Evolutionary conservation across 2,113 vertebrate species (phyloP).

Genomic region (Pedetes capensis): DNA sequence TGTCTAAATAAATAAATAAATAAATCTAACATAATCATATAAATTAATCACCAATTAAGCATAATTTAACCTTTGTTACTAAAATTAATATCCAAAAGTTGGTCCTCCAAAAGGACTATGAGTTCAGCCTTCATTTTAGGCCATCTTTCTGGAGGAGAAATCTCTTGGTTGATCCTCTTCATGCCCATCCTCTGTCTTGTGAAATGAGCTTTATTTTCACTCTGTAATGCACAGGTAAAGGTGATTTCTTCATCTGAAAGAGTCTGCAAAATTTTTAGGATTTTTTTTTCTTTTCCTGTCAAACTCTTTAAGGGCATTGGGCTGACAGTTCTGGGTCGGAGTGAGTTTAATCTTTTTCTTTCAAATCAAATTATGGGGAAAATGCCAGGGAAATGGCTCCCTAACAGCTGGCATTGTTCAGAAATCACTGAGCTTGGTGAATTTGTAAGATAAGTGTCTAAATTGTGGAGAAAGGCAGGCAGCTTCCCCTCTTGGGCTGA

Average conservation of each 20-base stretch:
- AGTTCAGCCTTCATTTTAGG: not conserved
- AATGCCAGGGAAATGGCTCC: slow-evolving; percentile 76
- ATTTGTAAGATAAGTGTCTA: slow-evolving; percentile 80
- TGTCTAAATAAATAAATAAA: too few species aligned
- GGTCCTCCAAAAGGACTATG: not conserved
- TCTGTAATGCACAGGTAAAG: not conserved
- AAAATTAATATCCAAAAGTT: not conserved
- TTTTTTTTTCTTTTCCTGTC: slow-evolving; percentile 41
- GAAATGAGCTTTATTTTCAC: not conserved
- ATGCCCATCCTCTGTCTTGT: not conserved
- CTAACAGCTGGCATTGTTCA: slow-evolving; percentile 78
- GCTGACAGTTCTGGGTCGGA: slow-evolving; percentile 73
- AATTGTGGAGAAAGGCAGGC: slow-evolving; percentile 70
- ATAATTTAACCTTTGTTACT: not conserved
- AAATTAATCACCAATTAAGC: not conserved
- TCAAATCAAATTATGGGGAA: slow-evolving; percentile 80
- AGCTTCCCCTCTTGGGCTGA: slow-evolving; percentile 68
- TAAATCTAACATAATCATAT: not conserved
- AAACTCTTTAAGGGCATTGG: slow-evolving; percentile 71
- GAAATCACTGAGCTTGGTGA: slow-evolving; percentile 75
- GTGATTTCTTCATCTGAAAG: slow-evolving; percentile 47
- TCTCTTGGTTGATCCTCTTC: not conserved
- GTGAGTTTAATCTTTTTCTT: slow-evolving; percentile 76
- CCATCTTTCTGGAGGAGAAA: not conserved
- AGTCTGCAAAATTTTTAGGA: not conserved